Evolutionary conservation across 2,888 invertebrate genomes (phyloP).

Genomic region (Mythimna pallens): DNA sequence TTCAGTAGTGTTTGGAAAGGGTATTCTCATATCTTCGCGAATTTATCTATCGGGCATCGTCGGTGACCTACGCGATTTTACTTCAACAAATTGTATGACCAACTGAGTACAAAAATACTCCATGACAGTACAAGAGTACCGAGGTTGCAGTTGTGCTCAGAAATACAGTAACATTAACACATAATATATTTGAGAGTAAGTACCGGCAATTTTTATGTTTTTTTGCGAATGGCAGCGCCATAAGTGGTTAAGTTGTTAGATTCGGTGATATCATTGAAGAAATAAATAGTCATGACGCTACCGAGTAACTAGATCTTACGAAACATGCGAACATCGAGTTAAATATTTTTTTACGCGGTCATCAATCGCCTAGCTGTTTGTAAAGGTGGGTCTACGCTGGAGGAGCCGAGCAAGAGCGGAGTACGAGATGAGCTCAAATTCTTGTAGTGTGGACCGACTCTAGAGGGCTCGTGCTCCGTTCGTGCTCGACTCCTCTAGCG

Average conservation of each 20-base stretch:
- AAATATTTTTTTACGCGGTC: constrained; percentile 16
- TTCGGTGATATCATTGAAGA: constrained; percentile 64
- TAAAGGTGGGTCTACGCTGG: too few species aligned
- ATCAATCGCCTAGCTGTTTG: background rate
- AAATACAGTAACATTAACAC: too few species aligned
- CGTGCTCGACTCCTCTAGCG: too few species aligned
- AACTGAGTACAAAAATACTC: constrained; percentile 28
- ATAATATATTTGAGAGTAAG: too few species aligned
- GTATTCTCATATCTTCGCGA: constrained; percentile 12
- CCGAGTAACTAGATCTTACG: constrained; percentile 39
- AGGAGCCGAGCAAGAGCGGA: too few species aligned
- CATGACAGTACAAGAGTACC: constrained; percentile 13
- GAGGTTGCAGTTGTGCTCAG: background rate
- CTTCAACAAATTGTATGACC: constrained; percentile 8
- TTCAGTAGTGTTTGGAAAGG: constrained; percentile 19
- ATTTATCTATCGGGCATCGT: constrained; percentile 17
- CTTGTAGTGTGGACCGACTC: too few species aligned
- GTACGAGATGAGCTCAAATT: too few species aligned
- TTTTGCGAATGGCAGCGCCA: background rate
- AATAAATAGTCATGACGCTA: constrained; percentile 64
- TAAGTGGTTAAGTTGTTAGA: constrained; percentile 43
- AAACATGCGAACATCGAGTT: constrained; percentile 30
- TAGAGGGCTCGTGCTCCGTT: too few species aligned
- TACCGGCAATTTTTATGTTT: too few species aligned
- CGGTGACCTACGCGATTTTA: constrained; percentile 47